Base-by-base conservation (phyloP, 1,140 invertebrate species). In the Drosophila obscura region DNA sequence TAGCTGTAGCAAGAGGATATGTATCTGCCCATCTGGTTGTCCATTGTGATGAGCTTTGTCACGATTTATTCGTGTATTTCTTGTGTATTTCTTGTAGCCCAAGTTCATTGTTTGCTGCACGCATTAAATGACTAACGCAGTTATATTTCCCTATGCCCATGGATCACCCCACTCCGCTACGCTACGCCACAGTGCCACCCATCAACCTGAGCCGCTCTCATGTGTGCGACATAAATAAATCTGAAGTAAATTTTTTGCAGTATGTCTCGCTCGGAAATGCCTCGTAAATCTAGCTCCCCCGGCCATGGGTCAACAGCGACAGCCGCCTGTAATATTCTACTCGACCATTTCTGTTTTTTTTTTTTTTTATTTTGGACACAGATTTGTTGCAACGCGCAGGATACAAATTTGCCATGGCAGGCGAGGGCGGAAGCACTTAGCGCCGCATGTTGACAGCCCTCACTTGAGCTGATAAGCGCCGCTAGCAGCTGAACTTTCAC, bases 251-350 rank as follows among this genome's bases (percentile, higher is more conserved):
- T 89, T 90, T 39, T 39, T 84, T 90, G 74, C 84, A 89, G 90
- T 88, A 80, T 89, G 84, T 89, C 84, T 90, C 82, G 78, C 82
- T 84, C 77, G 84, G 84, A 89, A 89, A 89, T 85, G 85, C 80
- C 80, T 90, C 85, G 84, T 89, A 89, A 89, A 89, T 89, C 84
- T 39, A 11, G 11, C 0, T n/a, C n/a, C n/a, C n/a, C n/a, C n/a
- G 80, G 73, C 77, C 84, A 84, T 85, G 73, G 85, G 80, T 89
- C 84, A 88, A 87, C 74, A 57, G 63, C 56, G 77, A 68, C 62
- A 56, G 73, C 67, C 46, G 67, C 61, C 65, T 66, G 85, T 85
- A 77, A 90, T 90, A 82, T 80, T 73, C 58, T 82, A 78, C 49
- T 66, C 71, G 60, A 48, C 51, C 50, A 39, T 41, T 68, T 56